Evolutionary conservation across 2,888 invertebrate species (phyloP), one percentile per base, ranked within the genome.

Genomic region (Brachyptera risi): DNA sequence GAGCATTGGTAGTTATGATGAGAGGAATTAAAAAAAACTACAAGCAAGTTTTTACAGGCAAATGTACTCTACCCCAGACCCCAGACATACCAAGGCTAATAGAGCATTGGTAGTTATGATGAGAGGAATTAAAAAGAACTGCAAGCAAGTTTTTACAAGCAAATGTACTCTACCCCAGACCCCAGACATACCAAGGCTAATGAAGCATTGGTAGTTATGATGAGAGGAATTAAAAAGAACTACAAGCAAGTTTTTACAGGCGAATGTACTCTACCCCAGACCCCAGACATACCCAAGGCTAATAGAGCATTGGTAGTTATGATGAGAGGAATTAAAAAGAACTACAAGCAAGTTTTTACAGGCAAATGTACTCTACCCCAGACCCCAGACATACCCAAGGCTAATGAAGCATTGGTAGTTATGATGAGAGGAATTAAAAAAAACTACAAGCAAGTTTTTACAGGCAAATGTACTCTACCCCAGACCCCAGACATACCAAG

Each of bases 371-470:
- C n/a, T n/a, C n/a, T n/a, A n/a, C n/a, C n/a, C n/a, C n/a, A n/a
- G n/a, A n/a, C n/a, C n/a, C n/a, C n/a, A n/a, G n/a, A n/a, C n/a
- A n/a, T n/a, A n/a, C n/a, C n/a, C n/a, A n/a, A n/a, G n/a, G 35
- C 35, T 11, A 35, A 35, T 24, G 15, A 17, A 15, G 50, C 50
- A 50, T n/a, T 38, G 38, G 38, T 37, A 15, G 21, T 56, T 13
- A 58, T 58, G 58, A 19, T 58, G 9, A 9, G 58, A 7, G 58
- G 58, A n/a, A 58, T 58, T 15, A 58, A 58, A n/a, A 21, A 15
- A 40, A 58, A 58, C 26, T 58, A 11, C 21, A 58, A 58, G 17
- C 40, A 58, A 24, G 58, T 58, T 24, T 24, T 42, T n/a, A n/a
- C n/a, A n/a, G n/a, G n/a, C n/a, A n/a, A n/a, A n/a, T n/a, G n/a